Evolutionary conservation across 2,888 invertebrate genomes (phyloP).

Genomic region (Pristionchus arcanus): DNA sequence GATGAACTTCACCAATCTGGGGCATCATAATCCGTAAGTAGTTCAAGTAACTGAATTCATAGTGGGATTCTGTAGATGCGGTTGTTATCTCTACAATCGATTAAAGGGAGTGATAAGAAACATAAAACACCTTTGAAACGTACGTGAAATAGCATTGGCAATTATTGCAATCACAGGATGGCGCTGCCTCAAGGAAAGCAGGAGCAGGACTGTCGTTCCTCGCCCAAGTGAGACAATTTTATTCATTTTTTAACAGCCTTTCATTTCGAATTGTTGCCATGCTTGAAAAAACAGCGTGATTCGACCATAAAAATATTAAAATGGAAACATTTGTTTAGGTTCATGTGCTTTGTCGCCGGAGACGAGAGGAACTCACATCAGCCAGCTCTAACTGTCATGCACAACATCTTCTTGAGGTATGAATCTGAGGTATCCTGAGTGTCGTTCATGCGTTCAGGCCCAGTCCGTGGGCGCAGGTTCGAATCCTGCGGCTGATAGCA

Average conservation of each 20-base stretch:
- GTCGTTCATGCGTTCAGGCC: slow-evolving; percentile 87
- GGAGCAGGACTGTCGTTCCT: slow-evolving; percentile 73
- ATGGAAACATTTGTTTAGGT: not conserved
- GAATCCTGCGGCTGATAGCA: slow-evolving; percentile 67
- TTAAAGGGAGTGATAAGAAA: too few species aligned
- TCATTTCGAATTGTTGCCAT: too few species aligned
- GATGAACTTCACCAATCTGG: slow-evolving; percentile 73
- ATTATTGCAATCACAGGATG: slow-evolving; percentile 56
- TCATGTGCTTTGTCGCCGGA: slow-evolving; percentile 62
- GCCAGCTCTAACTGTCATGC: slow-evolving; percentile 75
- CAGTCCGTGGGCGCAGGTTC: slow-evolving; percentile 83
- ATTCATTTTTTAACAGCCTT: not conserved
- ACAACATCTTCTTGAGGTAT: slow-evolving; percentile 74
- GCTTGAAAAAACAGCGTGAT: too few species aligned
- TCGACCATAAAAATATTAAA: too few species aligned
- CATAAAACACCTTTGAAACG: not conserved
- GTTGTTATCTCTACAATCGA: too few species aligned
- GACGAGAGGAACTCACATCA: slow-evolving; percentile 78
- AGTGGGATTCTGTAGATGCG: too few species aligned
- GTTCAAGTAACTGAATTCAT: too few species aligned
- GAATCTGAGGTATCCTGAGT: too few species aligned
- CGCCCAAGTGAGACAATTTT: slow-evolving; percentile 57
- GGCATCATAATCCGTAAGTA: slow-evolving; percentile 53
- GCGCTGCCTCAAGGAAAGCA: slow-evolving; percentile 68
- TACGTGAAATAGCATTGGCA: not conserved